Base-by-base conservation (phyloP, 2,888 invertebrate genomes). In the Cylloceria caligata region DNA sequence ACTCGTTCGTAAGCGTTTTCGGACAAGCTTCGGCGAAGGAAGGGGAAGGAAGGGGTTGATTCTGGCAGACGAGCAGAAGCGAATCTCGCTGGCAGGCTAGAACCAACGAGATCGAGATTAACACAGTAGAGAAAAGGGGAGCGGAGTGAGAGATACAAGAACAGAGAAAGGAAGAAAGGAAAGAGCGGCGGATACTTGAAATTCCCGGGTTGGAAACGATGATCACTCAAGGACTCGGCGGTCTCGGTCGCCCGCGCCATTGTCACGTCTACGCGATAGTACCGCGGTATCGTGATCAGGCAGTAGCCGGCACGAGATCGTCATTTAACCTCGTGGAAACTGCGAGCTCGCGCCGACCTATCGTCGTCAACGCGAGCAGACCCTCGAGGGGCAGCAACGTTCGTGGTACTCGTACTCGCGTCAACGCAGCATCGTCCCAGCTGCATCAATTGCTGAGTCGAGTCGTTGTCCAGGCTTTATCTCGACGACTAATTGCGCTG, bases 141-240 rank as follows among this genome's bases (percentile, higher is more conserved):
- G 36, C 4, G 47, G 36, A 34, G 24, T 3, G 16, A 27, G 36
- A 11, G 62, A 9, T 3, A 55, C 16, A 21, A 19, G 27, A 11
- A 24, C 3, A 27, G n/a, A 24, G 21, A 69, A 34, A 27, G 11
- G 16, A 19, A 39, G 57, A 47, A 24, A 21, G 39, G 24, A 30
- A 60, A 72, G 39, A 39, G 19, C 16, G 47, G 76, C 60, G 67
- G 76, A 76, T 24, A 64, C 72, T 77, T 47, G 64, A 75, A 57
- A 73, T 36, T 68, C 64, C 64, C 73, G 36, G 72, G 69, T 60
- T 57, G 76, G 27, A 74, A 84, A 85, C 75, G 79, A 85, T 85
- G 85, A 81, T 86, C 80, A 75, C 69, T 36, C 80, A 74, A 80
- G 67, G 74, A 64, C 42, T 79, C 81, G 76, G 69, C 76, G 76